These are phyloP conservation scores for Drosophila truncata DNA, from an alignment of 1,140 invertebrate genomes.

Conservation along the genomic window DNA sequence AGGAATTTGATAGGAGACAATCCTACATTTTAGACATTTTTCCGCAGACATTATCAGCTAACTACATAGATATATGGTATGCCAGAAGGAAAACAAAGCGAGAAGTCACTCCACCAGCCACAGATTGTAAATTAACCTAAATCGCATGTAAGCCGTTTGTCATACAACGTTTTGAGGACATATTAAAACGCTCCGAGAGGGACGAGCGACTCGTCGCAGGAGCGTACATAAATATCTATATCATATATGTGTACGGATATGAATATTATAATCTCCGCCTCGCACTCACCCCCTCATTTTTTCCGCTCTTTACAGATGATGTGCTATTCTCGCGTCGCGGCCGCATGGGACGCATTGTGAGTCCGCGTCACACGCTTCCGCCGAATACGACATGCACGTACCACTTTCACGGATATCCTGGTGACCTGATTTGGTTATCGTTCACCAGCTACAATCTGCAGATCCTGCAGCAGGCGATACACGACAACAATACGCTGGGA, in stretches of 20 bases:
- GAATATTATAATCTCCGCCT: slow-evolving; percentile 56
- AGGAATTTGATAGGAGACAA: too few species aligned
- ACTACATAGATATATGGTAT: not conserved
- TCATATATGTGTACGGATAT: slow-evolving; percentile 17
- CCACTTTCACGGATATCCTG: slow-evolving; percentile 91
- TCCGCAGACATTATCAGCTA: not conserved
- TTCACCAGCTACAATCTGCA: slow-evolving; percentile 93
- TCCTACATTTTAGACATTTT: not conserved
- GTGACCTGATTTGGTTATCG: slow-evolving; percentile 94
- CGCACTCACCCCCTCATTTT: slow-evolving; percentile 39
- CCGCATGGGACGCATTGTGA: slow-evolving; percentile 89
- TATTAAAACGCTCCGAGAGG: slow-evolving; percentile 69
- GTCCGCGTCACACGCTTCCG: slow-evolving; percentile 93
- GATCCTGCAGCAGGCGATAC: slow-evolving; percentile 87
- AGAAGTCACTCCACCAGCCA: slow-evolving; percentile 25
- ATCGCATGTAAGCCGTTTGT: slow-evolving; percentile 78
- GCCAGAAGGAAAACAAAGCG: slow-evolving; percentile 18
- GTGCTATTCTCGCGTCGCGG: slow-evolving; percentile 86
- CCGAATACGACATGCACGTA: slow-evolving; percentile 95
- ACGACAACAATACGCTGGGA: slow-evolving; percentile 85
- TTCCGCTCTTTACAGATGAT: slow-evolving; percentile 78
- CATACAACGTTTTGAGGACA: slow-evolving; percentile 72
- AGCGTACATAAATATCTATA: slow-evolving; percentile 26
- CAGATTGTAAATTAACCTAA: slow-evolving; percentile 78
- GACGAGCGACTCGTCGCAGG: slow-evolving; percentile 26